Conservation (phyloP, 2,888 invertebrate genomes). For the Rhaphigaster nebulosa region DNA sequence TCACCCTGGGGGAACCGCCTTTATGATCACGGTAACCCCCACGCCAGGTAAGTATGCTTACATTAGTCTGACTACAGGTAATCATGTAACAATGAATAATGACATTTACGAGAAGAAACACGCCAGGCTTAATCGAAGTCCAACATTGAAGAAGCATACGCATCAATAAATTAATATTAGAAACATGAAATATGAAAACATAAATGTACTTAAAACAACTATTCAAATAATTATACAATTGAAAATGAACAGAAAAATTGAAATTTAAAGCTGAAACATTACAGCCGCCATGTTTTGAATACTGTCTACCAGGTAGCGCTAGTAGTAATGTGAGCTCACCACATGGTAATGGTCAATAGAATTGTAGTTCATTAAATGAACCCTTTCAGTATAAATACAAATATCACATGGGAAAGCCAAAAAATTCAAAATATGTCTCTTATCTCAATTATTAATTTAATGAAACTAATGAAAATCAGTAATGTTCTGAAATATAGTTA, state of each 20-base stretch:
- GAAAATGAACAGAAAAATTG: background rate
- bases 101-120: background rate
- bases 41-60: slow-evolving; percentile 22
- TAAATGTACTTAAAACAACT: background rate
- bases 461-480: too few species aligned
- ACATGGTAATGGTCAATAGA: background rate
- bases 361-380: too few species aligned
- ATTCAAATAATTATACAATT: background rate
- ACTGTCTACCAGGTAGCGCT: slow-evolving; percentile 1
- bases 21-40: slow-evolving; percentile 1
- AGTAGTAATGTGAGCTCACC: background rate
- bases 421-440: too few species aligned
- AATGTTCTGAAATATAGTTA: too few species aligned
- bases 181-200: background rate
- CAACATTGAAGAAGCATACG: background rate
- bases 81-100: background rate
- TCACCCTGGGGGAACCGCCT: slow-evolving; percentile 28
- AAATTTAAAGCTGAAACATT: background rate
- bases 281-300: background rate
- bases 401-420: too few species aligned
- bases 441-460: too few species aligned
- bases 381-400: too few species aligned
- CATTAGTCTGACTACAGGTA: background rate
- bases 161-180: background rate
- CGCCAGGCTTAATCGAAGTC: background rate